Percentiles rank a stretch among this genome's conserved stretches.
phyloP scores from a whole-genome alignment of 2,888 invertebrate genomes.

The Caenorhabditis zanzibari region DNA sequence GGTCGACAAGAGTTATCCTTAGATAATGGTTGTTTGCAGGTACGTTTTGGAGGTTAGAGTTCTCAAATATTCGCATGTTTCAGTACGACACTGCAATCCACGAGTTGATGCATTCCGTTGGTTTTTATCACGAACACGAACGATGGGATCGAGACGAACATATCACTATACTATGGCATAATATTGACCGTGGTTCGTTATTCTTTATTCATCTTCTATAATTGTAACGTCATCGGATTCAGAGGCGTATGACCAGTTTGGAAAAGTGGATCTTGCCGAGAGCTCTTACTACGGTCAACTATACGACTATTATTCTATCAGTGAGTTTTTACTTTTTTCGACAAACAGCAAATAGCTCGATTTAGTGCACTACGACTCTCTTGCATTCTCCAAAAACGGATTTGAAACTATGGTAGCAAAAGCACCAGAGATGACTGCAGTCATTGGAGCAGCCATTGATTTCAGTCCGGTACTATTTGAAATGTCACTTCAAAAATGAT shows the following conservation, averaged over 20 bases:
- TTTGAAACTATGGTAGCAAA: slow-evolving; percentile 80
- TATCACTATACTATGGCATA: slow-evolving; percentile 83
- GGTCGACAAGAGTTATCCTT: slow-evolving; percentile 83
- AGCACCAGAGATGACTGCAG: slow-evolving; percentile 80
- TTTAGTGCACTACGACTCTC: slow-evolving; percentile 82
- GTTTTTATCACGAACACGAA: slow-evolving; percentile 84
- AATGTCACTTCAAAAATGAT: too few relatives aligned
- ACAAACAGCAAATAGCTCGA: neutral
- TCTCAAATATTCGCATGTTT: neutral
- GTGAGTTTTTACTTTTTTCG: slow-evolving; percentile 52
- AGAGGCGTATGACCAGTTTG: slow-evolving; percentile 84
- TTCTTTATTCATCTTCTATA: too few relatives aligned
- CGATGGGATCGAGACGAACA: slow-evolving; percentile 83
- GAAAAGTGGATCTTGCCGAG: slow-evolving; percentile 82
- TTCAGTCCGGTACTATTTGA: slow-evolving; percentile 77
- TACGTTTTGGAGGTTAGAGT: neutral
- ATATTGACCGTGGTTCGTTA: slow-evolving; percentile 83
- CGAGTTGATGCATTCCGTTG: slow-evolving; percentile 83
- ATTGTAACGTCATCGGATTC: too few relatives aligned
- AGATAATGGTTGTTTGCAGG: slow-evolving; percentile 83
- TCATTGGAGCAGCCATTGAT: slow-evolving; percentile 83
- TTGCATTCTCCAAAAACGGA: slow-evolving; percentile 82
- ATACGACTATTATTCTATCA: slow-evolving; percentile 74
- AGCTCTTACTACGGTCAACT: slow-evolving; percentile 82
- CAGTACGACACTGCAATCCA: slow-evolving; percentile 83